Evolutionary conservation across 53 echinoderm and acorn worm genomes (phyloP).

Genomic region (Zoroaster sp.): DNA sequence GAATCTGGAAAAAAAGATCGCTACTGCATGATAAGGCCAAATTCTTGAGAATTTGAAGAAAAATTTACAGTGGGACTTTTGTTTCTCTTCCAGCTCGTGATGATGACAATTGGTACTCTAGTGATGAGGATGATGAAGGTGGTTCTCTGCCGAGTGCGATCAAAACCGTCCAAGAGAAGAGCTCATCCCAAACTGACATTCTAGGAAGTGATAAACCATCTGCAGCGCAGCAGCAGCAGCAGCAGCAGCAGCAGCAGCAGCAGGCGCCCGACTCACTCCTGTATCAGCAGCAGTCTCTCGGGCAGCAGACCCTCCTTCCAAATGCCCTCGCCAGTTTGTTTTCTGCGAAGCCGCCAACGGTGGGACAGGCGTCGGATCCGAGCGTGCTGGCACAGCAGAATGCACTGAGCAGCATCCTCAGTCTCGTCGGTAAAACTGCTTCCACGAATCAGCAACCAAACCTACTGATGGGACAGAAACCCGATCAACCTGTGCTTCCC

Average conservation of each 20-base stretch:
- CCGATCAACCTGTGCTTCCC: background rate
- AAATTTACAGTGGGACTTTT: too few relatives aligned
- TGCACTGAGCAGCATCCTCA: constrained; percentile 52
- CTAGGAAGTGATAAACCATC: constrained; percentile 7
- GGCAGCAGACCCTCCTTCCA: constrained; percentile 36
- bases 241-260: constrained; percentile 20
- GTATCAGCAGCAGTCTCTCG: background rate
- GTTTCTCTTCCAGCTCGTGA: constrained; percentile 64
- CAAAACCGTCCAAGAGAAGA: constrained; percentile 27
- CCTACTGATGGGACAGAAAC: constrained; percentile 1
- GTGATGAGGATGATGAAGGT: constrained; percentile 84
- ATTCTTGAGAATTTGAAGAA: too few relatives aligned
- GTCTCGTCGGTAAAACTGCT: constrained; percentile 9
- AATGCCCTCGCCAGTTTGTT: constrained; percentile 77
- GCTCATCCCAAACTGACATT: background rate
- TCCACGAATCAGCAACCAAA: constrained; percentile 12
- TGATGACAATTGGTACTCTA: constrained; percentile 96
- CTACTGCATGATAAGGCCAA: too few relatives aligned
- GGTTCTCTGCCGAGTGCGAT: constrained; percentile 22
- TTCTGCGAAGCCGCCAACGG: constrained; percentile 54
- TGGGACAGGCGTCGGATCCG: constrained; percentile 26
- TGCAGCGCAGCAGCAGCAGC: constrained; percentile 26
- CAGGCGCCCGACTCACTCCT: background rate
- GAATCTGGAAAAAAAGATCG: too few relatives aligned
- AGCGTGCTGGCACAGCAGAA: constrained; percentile 48